Percentiles rank a stretch among this genome's conserved stretches.
Conservation (phyloP, 1,140 invertebrate species). For the Heliothis virescens region DNA sequence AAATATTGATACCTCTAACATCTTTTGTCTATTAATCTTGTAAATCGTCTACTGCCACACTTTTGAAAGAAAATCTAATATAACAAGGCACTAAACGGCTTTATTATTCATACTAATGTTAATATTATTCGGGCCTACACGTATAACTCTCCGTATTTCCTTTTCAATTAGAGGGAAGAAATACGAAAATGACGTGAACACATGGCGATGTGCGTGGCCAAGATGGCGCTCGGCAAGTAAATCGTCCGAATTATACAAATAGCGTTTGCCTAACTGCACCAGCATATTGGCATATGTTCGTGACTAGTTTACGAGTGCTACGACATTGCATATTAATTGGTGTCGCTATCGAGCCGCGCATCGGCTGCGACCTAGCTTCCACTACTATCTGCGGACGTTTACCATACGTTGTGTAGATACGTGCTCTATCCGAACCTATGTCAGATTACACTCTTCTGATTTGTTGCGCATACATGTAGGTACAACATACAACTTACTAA, state of each 20-base stretch:
- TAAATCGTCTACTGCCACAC: slow-evolving; percentile 18
- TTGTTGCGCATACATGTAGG: neutral
- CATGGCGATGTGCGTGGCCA: slow-evolving; percentile 34
- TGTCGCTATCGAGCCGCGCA: slow-evolving; percentile 80
- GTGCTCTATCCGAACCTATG: slow-evolving; percentile 17
- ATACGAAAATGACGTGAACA: slow-evolving; percentile 10
- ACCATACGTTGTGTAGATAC: slow-evolving; percentile 25
- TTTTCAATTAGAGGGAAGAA: slow-evolving; percentile 37
- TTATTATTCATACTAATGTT: slow-evolving; percentile 40
- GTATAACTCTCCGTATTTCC: slow-evolving; percentile 12
- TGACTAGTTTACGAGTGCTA: slow-evolving; percentile 84
- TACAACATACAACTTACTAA: neutral
- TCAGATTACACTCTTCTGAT: neutral
- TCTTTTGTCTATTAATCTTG: slow-evolving; percentile 42
- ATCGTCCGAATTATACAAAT: slow-evolving; percentile 79
- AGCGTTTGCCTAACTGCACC: slow-evolving; percentile 76
- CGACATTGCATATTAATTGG: slow-evolving; percentile 85
- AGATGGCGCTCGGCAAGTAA: slow-evolving; percentile 58
- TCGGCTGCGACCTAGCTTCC: slow-evolving; percentile 75
- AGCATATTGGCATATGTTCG: slow-evolving; percentile 84
- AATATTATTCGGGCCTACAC: slow-evolving; percentile 6
- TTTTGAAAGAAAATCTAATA: slow-evolving; percentile 33
- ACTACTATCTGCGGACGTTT: slow-evolving; percentile 45
- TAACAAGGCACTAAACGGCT: slow-evolving; percentile 13
- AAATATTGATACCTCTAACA: slow-evolving; percentile 35